These are phyloP conservation scores for Drosophila meridiana DNA, from an alignment of 2,888 invertebrate genomes.

Conservation along the genomic window DNA sequence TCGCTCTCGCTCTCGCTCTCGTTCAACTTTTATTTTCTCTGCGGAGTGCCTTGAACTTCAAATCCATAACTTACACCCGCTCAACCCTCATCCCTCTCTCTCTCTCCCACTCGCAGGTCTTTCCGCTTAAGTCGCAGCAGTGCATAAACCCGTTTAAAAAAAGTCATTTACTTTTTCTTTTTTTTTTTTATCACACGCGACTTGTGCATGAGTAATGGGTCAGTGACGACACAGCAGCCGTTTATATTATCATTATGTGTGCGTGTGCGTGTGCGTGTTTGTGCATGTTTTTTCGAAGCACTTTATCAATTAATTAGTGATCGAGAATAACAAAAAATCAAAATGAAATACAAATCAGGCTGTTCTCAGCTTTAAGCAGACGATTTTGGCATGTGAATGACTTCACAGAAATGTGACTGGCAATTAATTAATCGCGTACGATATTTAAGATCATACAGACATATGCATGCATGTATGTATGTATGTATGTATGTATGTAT, in stretches of 20 bases:
- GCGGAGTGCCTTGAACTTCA: conserved; percentile 48
- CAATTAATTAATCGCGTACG: conserved; percentile 14
- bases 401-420: conserved; percentile 40
- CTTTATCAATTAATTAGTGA: conserved; percentile 34
- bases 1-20: neutral
- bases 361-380: neutral
- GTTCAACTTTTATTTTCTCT: conserved; percentile 11
- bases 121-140: neutral
- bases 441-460: neutral
- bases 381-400: conserved; percentile 42
- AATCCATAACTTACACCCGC: neutral
- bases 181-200: conserved; percentile 47
- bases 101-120: neutral
- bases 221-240: conserved; percentile 52
- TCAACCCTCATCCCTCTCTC: neutral
- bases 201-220: conserved; percentile 45
- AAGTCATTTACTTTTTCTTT: conserved; percentile 10
- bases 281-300: conserved; percentile 7
- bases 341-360: conserved; percentile 4
- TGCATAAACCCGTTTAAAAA: conserved; percentile 47
- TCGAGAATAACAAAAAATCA: conserved; percentile 7
- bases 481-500: neutral
- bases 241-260: conserved; percentile 7
- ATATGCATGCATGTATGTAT: neutral
- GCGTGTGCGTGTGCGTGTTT: neutral